phyloP scores from a whole-genome alignment of 1,140 invertebrate species.

The Aporrectodea caliginosa region DNA sequence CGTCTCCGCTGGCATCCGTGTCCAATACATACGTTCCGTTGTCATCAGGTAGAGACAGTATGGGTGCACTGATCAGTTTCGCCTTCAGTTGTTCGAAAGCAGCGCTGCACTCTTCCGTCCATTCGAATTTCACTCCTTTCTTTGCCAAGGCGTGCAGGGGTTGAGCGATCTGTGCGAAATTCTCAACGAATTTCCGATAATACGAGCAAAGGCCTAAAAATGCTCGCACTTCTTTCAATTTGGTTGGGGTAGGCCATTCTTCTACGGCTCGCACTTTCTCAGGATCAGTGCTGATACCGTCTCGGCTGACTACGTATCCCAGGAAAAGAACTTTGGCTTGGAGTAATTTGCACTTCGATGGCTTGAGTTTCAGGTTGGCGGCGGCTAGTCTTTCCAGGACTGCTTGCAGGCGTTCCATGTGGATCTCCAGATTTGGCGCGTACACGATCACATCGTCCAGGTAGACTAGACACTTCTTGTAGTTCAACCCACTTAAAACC shows the following conservation, averaged over 20 bases:
- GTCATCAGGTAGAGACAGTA: conserved; percentile 29
- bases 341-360: conserved; percentile 40
- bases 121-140: neutral
- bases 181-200: conserved; percentile 41
- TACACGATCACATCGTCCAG: conserved; percentile 40
- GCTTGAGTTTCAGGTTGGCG: conserved; percentile 35
- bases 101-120: conserved; percentile 6
- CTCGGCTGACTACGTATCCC: conserved; percentile 38
- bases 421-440: conserved; percentile 27
- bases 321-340: conserved; percentile 38
- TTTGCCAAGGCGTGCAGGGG: conserved; percentile 4
- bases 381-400: conserved; percentile 35
- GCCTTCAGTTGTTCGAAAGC: conserved; percentile 32
- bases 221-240: conserved; percentile 38
- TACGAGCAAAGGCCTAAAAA: conserved; percentile 45
- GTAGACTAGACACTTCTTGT: conserved; percentile 33
- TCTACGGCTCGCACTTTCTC: conserved; percentile 44
- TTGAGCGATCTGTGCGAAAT: conserved; percentile 36
- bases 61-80: conserved; percentile 16
- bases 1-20: conserved; percentile 45
- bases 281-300: conserved; percentile 40
- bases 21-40: conserved; percentile 34
- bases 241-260: conserved; percentile 42
- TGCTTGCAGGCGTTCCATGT: conserved; percentile 28
- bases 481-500: conserved; percentile 34